Evolutionary conservation across 2,797 vertebrate genomes (phyloP).

Genomic region (Hydrophis major): DNA sequence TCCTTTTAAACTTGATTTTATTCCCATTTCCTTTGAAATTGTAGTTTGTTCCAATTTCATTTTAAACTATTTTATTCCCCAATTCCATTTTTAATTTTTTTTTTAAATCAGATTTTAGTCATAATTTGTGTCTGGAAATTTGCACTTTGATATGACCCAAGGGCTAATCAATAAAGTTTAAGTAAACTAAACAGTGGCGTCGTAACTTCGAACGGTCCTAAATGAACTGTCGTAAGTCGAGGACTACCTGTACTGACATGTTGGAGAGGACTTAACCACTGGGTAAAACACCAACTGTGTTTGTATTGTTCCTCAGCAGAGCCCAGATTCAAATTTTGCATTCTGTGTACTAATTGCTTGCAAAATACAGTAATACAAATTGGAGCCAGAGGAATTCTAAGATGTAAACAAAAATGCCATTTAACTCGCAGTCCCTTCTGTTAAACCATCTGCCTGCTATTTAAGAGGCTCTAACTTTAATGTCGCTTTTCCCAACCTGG

Average conservation of each 20-base stretch:
- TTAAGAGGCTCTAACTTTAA: not conserved
- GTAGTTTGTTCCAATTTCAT: too few relatives aligned
- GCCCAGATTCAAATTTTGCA: not conserved
- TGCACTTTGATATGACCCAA: too few relatives aligned
- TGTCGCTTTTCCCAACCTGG: not conserved
- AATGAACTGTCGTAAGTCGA: too few relatives aligned
- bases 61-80: too few relatives aligned
- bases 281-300: not conserved
- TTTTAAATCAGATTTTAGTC: too few relatives aligned
- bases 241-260: not conserved
- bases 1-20: too few relatives aligned
- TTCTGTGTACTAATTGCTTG: not conserved
- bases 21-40: too few relatives aligned
- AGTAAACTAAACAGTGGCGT: too few relatives aligned
- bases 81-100: too few relatives aligned
- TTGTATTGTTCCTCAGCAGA: not conserved
- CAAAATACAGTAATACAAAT: not conserved
- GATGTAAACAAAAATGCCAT: not conserved
- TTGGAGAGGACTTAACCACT: not conserved
- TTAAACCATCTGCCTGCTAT: not conserved
- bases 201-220: too few relatives aligned
- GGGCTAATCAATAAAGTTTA: too few relatives aligned
- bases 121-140: too few relatives aligned
- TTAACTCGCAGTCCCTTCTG: not conserved
- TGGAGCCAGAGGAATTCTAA: not conserved